These are phyloP conservation scores for Chondrosia reniformis DNA, from an alignment of 37 sponge, comb jelly and placozoan species.

Conservation along the genomic window DNA sequence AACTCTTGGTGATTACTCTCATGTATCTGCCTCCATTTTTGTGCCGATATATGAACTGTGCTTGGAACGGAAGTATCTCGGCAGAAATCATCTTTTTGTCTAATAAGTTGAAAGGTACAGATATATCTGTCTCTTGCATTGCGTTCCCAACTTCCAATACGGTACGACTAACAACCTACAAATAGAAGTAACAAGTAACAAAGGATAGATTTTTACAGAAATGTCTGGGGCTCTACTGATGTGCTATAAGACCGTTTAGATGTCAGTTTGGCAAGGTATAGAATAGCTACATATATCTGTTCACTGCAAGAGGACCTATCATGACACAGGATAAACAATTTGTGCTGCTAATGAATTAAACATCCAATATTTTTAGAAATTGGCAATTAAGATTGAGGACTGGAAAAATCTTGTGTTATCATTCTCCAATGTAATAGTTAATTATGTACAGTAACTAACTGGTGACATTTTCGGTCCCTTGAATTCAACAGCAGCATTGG, in stretches of 20 bases:
- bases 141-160: constrained; percentile 73
- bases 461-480: constrained; percentile 24
- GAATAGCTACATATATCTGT: too few relatives aligned
- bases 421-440: too few relatives aligned
- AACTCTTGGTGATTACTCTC: constrained; percentile 65
- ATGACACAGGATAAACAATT: too few relatives aligned
- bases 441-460: background rate
- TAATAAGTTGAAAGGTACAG: constrained; percentile 54
- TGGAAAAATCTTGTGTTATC: too few relatives aligned
- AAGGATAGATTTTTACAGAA: too few relatives aligned
- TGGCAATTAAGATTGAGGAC: too few relatives aligned
- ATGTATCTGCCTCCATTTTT: constrained; percentile 81
- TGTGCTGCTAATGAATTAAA: too few relatives aligned
- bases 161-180: constrained; percentile 13
- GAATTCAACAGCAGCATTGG: constrained; percentile 29
- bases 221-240: too few relatives aligned
- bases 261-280: too few relatives aligned
- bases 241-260: too few relatives aligned
- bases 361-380: background rate
- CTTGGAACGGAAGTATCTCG: constrained; percentile 69
- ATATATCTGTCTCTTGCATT: constrained; percentile 72
- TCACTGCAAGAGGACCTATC: too few relatives aligned
- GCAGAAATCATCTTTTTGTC: constrained; percentile 36
- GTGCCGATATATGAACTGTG: constrained; percentile 79
- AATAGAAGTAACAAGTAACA: background rate